A percentile compares a stretch with the other conserved stretches of the same genome.
These are phyloP conservation scores for Catostylus mosaicus DNA, from an alignment of 30 jellyfish, hydroid and myxozoan species.

Conservation along the genomic window DNA sequence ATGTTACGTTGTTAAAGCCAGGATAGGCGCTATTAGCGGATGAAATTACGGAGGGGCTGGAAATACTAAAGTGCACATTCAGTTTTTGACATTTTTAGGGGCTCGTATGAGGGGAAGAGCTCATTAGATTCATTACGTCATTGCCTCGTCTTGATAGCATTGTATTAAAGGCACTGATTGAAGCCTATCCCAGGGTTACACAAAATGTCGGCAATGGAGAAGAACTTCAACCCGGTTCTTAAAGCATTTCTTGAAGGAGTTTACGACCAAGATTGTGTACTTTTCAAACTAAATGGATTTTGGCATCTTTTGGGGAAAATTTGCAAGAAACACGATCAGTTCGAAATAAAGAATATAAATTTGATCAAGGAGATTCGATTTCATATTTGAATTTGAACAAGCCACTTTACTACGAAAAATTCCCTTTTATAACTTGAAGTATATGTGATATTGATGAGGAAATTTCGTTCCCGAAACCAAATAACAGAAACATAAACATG, in stretches of 20 bases:
- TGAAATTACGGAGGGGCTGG: too few species aligned
- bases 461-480: constrained; percentile 46
- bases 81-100: too few species aligned
- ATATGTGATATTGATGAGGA: not conserved
- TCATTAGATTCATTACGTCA: too few species aligned
- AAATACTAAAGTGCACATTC: too few species aligned
- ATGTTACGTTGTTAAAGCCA: too few species aligned
- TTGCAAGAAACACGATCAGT: constrained; percentile 23
- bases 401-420: not conserved
- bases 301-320: constrained; percentile 52
- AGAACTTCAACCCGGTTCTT: constrained; percentile 47
- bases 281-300: constrained; percentile 46
- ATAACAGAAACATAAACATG: too few species aligned
- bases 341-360: constrained; percentile 35
- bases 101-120: too few species aligned
- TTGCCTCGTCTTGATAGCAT: too few species aligned
- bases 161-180: too few species aligned
- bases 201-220: too few species aligned
- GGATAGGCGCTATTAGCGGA: too few species aligned
- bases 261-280: constrained; percentile 35
- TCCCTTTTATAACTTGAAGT: not conserved
- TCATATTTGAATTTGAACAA: not conserved
- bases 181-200: too few species aligned
- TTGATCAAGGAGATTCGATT: not conserved
- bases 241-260: constrained; percentile 64